A percentile compares a stretch with the other conserved stretches of the same genome.
Conservation (phyloP, 2,888 invertebrate genomes). For the Lymantria monacha region DNA sequence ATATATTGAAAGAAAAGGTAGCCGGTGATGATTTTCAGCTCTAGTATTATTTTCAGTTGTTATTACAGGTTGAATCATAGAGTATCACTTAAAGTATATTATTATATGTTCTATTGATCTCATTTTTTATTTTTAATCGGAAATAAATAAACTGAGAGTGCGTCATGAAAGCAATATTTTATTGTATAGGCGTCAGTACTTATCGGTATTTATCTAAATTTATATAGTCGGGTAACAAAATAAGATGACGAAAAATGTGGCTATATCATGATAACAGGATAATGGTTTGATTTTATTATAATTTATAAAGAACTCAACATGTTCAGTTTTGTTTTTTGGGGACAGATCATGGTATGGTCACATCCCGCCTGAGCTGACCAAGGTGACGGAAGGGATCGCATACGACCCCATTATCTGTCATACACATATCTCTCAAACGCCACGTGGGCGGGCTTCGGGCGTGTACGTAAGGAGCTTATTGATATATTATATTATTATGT, state of each 20-base stretch:
- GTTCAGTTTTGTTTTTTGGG: too few species aligned
- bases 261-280: not conserved
- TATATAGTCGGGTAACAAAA: not conserved
- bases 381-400: too few species aligned
- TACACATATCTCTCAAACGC: too few species aligned
- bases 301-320: not conserved
- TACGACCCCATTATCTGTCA: too few species aligned
- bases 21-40: too few species aligned
- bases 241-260: not conserved
- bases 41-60: too few species aligned
- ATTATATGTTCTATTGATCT: conserved; percentile 26
- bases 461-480: too few species aligned
- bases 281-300: not conserved
- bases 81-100: conserved; percentile 8
- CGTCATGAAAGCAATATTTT: conserved; percentile 21
- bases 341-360: too few species aligned
- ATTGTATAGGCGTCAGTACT: conserved; percentile 15
- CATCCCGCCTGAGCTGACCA: too few species aligned
- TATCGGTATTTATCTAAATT: conserved; percentile 4
- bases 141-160: conserved; percentile 9
- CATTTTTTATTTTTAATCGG: conserved; percentile 12
- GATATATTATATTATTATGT: too few species aligned
- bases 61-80: not conserved
- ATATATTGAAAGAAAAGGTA: too few species aligned
- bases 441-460: too few species aligned